phyloP scores from a whole-genome alignment of 1,140 invertebrate species.

The Rhizoglyphus robini region DNA sequence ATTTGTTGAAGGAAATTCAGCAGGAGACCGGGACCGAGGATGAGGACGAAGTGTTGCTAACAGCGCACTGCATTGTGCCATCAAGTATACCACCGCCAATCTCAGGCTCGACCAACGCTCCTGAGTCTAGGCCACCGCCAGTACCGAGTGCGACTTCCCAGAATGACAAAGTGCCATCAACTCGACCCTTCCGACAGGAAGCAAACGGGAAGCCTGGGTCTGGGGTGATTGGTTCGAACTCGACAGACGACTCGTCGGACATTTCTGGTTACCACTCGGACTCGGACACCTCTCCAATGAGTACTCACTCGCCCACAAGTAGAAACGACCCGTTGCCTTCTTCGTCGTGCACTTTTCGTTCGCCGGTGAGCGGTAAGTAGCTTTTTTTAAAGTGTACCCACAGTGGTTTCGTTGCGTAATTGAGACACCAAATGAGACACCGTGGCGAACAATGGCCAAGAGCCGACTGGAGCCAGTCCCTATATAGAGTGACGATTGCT shows the following conservation, averaged over 20 bases:
- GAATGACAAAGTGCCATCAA: background rate
- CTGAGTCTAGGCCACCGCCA: background rate
- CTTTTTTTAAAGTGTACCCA: background rate
- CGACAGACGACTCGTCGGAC: conserved; percentile 33
- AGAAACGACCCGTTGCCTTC: background rate
- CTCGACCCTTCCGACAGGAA: background rate
- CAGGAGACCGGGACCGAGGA: conserved; percentile 4
- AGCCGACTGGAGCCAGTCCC: background rate
- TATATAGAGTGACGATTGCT: background rate
- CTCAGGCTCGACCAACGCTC: background rate
- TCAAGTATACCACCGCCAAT: background rate
- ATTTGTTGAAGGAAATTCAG: conserved; percentile 12
- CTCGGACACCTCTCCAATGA: conserved; percentile 47
- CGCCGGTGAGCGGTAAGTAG: background rate
- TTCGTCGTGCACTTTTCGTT: background rate
- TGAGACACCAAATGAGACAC: too few species aligned
- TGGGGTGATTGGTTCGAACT: background rate
- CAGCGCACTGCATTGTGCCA: background rate
- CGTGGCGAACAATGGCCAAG: background rate
- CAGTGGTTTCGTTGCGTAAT: background rate
- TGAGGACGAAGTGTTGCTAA: background rate
- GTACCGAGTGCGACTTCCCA: background rate
- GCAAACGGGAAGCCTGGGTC: background rate
- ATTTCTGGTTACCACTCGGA: conserved; percentile 63
- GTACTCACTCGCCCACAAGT: conserved; percentile 42